These are phyloP conservation scores for Caenorhabditis briggsae DNA, from an alignment of 1,140 invertebrate species.

Conservation along the genomic window DNA sequence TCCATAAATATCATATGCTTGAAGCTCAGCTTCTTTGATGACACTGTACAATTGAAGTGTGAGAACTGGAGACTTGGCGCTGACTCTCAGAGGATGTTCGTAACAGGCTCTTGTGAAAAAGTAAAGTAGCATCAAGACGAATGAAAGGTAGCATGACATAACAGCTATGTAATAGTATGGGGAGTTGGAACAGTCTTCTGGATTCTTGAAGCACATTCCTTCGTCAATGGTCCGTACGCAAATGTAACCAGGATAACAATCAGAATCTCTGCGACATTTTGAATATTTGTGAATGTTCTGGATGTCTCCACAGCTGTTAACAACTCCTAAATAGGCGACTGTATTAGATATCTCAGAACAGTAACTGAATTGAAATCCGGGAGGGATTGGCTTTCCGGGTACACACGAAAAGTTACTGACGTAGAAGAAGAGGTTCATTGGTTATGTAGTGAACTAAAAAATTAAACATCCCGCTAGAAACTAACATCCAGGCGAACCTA, in stretches of 20 bases:
- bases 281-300: not conserved
- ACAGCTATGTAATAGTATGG: not conserved
- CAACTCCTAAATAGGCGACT: slow-evolving; percentile 6
- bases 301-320: slow-evolving; percentile 5
- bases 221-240: not conserved
- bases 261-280: not conserved
- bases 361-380: slow-evolving; percentile 19
- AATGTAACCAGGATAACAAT: not conserved
- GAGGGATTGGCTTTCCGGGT: not conserved
- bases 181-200: not conserved
- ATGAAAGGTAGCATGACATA: not conserved
- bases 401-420: slow-evolving; percentile 5
- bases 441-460: slow-evolving; percentile 13
- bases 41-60: not conserved
- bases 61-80: not conserved
- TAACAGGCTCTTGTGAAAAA: slow-evolving; percentile 27
- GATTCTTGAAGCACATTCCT: slow-evolving; percentile 8
- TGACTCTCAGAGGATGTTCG: slow-evolving; percentile 1
- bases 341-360: not conserved
- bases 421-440: not conserved
- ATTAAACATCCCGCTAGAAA: not conserved
- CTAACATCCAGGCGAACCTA: not conserved
- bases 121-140: not conserved
- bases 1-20: slow-evolving; percentile 3
- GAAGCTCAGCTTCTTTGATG: not conserved